These are phyloP conservation scores for Meriones psammophilus DNA, from an alignment of 2,797 vertebrate genomes.

Conservation along the genomic window DNA sequence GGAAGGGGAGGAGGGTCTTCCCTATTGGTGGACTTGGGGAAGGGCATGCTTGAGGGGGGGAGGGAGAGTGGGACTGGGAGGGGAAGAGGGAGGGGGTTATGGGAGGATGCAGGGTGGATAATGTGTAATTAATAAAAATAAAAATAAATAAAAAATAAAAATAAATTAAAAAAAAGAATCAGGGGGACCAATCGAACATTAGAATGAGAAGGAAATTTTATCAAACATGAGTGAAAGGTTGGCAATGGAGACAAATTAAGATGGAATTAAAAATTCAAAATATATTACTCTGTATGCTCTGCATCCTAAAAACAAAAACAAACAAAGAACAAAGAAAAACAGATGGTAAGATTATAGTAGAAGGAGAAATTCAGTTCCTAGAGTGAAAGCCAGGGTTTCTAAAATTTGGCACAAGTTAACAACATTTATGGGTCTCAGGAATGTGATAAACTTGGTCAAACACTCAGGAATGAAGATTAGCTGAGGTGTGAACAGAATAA, in stretches of 20 bases:
- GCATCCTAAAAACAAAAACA: background rate
- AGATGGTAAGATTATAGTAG: background rate
- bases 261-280: constrained; percentile 19
- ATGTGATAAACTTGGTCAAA: constrained; percentile 38
- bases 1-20: too few relatives aligned
- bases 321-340: background rate
- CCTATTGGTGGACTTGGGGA: too few relatives aligned
- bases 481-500: background rate
- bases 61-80: too few relatives aligned
- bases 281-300: background rate
- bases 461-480: background rate
- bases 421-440: background rate
- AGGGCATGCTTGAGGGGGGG: too few relatives aligned
- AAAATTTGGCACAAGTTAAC: background rate
- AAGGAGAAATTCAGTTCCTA: background rate
- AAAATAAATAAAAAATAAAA: too few relatives aligned
- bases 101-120: too few relatives aligned
- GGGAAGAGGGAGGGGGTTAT: too few relatives aligned
- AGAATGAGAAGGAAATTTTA: constrained; percentile 28
- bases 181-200: background rate
- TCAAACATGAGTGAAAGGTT: background rate
- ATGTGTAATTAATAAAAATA: too few relatives aligned
- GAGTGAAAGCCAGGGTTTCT: background rate
- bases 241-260: background rate
- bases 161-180: background rate